These are phyloP conservation scores for Ophion slaviceki DNA, from an alignment of 2,888 invertebrate genomes.

Conservation along the genomic window DNA sequence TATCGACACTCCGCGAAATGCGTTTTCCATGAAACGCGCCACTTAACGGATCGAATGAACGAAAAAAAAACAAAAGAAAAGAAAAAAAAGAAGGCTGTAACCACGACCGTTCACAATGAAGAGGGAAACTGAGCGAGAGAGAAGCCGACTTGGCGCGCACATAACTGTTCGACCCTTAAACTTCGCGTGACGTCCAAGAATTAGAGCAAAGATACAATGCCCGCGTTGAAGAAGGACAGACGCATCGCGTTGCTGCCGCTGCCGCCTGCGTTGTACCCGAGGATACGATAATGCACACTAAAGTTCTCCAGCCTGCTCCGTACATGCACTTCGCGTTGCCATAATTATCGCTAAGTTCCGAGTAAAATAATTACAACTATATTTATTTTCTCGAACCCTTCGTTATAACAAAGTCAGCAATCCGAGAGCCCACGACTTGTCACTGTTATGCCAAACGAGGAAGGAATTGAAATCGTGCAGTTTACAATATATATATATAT, in stretches of 20 bases:
- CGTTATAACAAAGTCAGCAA: constrained; percentile 41
- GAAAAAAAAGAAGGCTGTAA: constrained; percentile 20
- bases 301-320: constrained; percentile 32
- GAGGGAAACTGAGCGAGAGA: constrained; percentile 45
- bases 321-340: constrained; percentile 53
- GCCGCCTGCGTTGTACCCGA: constrained; percentile 20
- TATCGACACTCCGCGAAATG: constrained; percentile 51
- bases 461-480: constrained; percentile 10
- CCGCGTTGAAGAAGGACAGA: constrained; percentile 67
- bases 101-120: constrained; percentile 34
- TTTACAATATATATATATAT: not conserved
- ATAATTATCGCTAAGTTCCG: constrained; percentile 69
- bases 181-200: constrained; percentile 75
- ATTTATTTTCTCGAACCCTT: constrained; percentile 63
- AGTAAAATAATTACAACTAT: constrained; percentile 74
- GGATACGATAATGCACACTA: constrained; percentile 55
- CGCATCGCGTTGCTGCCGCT: constrained; percentile 25
- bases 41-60: constrained; percentile 48
- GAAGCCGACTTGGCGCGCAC: constrained; percentile 38
- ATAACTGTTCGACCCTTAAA: constrained; percentile 68
- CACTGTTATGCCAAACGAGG: constrained; percentile 35
- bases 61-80: constrained; percentile 17
- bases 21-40: constrained; percentile 56
- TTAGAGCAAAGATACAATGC: constrained; percentile 73
- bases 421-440: constrained; percentile 36